Evolutionary conservation across 2,113 vertebrate species (phyloP), one percentile per base, ranked within the genome.

Genomic region (Lophochroa leadbeateri): DNA sequence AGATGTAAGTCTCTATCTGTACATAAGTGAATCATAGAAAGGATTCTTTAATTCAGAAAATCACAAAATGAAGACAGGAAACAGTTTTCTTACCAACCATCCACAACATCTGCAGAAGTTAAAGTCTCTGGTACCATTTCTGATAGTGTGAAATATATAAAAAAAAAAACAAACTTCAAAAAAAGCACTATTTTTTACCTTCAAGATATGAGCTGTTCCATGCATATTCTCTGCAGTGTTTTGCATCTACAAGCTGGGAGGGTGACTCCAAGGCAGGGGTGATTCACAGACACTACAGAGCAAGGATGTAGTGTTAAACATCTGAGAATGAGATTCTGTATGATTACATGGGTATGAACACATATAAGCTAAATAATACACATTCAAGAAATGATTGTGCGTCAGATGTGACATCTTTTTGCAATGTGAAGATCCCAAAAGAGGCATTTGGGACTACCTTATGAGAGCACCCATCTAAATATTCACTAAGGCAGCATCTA

Each of bases 391-490:
- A 74, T n/a, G 28, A 53, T 3, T n/a, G 29, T 57, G 13, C 8
- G 1, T 74, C 53, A 88, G 72, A 82, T 35, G 9, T 6, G 69
- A 77, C 64, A 37, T 49, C 24, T 64, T 88, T 90, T 49, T 74
- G 16, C 33, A 65, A 16, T 13, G 19, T 46, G 10, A 70, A 57
- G 6, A 67, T 65, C 43, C 35, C 23, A 88, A 50, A 50, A 17
- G n/a, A 87, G 37, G 12, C 37, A 58, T 74, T 53, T 72, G 29
- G 21, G 52, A 21, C 15, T 39, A 31, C 27, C 53, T 81, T 35
- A 27, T 49, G 4, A 21, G 43, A 84, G 13, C n/a, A 64, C 10
- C 14, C 25, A 53, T 0, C 0, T 12, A 61, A 21, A 7, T 5
- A 20, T 43, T 55, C 81, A 55, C 18, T 39, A 29, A 71, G 20